Base-by-base conservation (phyloP, 2,888 invertebrate species). In the Morpho deidamia region DNA sequence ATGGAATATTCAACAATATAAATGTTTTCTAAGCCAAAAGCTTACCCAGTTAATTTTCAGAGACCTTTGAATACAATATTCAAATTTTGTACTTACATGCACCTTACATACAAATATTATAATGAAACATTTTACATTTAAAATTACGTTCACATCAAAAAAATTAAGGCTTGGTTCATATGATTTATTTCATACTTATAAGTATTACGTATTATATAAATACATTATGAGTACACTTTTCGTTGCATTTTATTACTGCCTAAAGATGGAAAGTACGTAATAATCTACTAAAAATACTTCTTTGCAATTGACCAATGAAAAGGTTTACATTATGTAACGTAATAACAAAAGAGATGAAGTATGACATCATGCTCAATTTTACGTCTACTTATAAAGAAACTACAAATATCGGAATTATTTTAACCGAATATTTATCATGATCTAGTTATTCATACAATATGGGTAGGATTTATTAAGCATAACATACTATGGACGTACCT, bases 281-380 rank as follows among this genome's bases (percentile, higher is more conserved):
- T 43, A 49, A 45, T 50, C 50, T 14, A 47, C 43, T 53, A 46
- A 53, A 47, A 50, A 46, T n/a, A 14, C 35, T 8, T 49, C 35
- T 8, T 49, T 48, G 47, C 51, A 41, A 48, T 32, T 38, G 34
- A n/a, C 12, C 48, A 40, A 39, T 40, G 50, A 23, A 56, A 53
- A 46, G 41, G 42, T 49, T 56, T 56, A 56, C 53, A 46, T 50
- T 41, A 50, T 50, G 48, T 56, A 52, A 56, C 50, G 42, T 44
- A 47, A 56, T 42, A 50, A 49, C 23, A 43, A 38, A 43, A 43
- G 32, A 47, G 12, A 37, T 50, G 39, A 53, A 56, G 44, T 46
- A 50, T 53, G 39, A 56, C 50, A 48, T 38, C 35, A 47, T 11
- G 37, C 33, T 34, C 34, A 23, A 0, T 5, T 23, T 23, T 23